Percentiles rank a stretch among this genome's conserved stretches.
These are phyloP conservation scores for Germaria angustata DNA, from an alignment of 2,888 invertebrate species.

Conservation along the genomic window DNA sequence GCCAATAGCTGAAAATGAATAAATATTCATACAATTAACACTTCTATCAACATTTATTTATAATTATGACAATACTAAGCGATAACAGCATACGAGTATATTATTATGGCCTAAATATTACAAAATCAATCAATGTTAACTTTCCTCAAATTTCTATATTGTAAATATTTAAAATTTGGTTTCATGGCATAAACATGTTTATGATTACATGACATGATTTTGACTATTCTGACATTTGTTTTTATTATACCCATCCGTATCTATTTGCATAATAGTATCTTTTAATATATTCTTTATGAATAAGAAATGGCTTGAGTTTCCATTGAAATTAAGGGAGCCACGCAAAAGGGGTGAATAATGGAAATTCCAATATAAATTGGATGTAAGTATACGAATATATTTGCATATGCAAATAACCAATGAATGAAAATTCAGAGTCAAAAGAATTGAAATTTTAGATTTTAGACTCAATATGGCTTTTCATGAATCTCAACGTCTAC, in stretches of 20 bases:
- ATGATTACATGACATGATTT: slow-evolving; percentile 16
- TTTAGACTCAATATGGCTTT: too few relatives aligned
- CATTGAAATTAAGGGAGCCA: too few relatives aligned
- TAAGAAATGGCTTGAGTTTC: background rate
- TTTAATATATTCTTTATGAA: background rate
- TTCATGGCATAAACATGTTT: background rate
- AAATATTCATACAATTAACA: too few relatives aligned
- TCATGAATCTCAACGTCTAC: too few relatives aligned
- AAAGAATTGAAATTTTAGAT: too few relatives aligned
- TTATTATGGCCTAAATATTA: too few relatives aligned
- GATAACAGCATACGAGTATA: too few relatives aligned
- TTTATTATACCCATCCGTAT: slow-evolving; percentile 6
- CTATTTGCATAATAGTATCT: slow-evolving; percentile 9
- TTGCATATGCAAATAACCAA: too few relatives aligned
- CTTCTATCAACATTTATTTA: too few relatives aligned
- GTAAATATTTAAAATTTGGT: background rate
- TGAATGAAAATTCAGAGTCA: background rate
- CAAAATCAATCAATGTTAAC: background rate
- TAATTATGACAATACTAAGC: too few relatives aligned
- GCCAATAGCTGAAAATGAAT: too few relatives aligned
- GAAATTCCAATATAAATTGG: background rate
- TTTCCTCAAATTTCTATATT: background rate
- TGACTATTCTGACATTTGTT: background rate
- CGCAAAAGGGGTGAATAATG: background rate
- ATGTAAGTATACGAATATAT: background rate